Base-by-base conservation (phyloP, 2,797 vertebrate species). In the Lepus oiostolus region DNA sequence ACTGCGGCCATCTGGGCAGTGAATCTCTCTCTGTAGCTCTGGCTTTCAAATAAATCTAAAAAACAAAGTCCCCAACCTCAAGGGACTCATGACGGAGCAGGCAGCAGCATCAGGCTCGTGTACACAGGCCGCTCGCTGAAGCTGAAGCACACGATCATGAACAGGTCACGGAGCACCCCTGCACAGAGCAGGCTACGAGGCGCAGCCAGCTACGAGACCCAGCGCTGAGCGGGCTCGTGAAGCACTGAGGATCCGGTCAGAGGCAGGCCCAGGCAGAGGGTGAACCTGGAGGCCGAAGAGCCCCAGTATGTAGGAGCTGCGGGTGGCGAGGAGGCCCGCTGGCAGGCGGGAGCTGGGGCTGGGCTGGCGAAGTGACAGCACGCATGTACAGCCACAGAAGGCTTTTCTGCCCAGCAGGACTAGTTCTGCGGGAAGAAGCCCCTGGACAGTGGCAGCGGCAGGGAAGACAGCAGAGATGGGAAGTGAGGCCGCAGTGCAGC, bases 401-500 rank as follows among this genome's bases (percentile, higher is more conserved):
- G 35, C 80, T 65, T 95, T 94, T 83, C 67, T 83, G 50, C 21
- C 58, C 72, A 81, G 58, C 22, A 35, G 24, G 42, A 84, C n/a
- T 85, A 47, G 42, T 47, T 47, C 42, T 47, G 42, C 42, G 8
- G 42, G 42, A 47, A 47, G 42, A 10, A 10, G 42, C 42, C 42
- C 42, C 68, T 90, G 65, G n/a, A 92, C 1, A 32, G 42, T 35
- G 67, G 32, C 76, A 85, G 50, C 42, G 67, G 32, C 76, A 85
- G 50, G 30, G 24, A 85, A 80, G 62, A 67, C 7, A 14, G 30
- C 12, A 35, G 58, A 70, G 22, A 83, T 26, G 28, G 22, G 35
- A 75, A 32, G 71, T 42, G 2, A 74, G 63, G 76, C 1, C 0
- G 1, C 7, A 82, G 16, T 54, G 50, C 16, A 32, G 42, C 35